Percentiles rank a stretch among this genome's conserved stretches.
These are phyloP conservation scores for Aspidiotus destructor DNA, from an alignment of 2,888 invertebrate genomes.

Conservation along the genomic window DNA sequence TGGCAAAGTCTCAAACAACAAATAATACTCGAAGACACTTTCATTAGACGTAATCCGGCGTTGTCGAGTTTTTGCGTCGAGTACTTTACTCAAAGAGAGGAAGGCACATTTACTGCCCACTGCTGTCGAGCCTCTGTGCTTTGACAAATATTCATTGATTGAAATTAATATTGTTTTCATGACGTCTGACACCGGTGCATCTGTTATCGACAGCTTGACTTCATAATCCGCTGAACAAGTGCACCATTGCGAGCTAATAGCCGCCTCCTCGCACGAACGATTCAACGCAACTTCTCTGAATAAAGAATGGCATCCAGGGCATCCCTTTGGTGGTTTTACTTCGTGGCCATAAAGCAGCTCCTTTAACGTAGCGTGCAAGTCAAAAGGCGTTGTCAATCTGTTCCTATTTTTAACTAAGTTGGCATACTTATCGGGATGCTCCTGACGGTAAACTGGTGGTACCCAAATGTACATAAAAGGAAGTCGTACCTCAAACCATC, in stretches of 20 bases:
- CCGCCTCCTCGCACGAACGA: conserved; percentile 59
- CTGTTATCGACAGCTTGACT: conserved; percentile 39
- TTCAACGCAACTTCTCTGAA: conserved; percentile 50
- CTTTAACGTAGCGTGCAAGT: conserved; percentile 60
- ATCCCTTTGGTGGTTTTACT: conserved; percentile 39
- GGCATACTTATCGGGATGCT: conserved; percentile 48
- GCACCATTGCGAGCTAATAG: conserved; percentile 65
- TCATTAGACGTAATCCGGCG: conserved; percentile 48
- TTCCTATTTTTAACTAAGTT: conserved; percentile 54
- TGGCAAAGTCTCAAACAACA: conserved; percentile 55
- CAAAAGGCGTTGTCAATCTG: conserved; percentile 64
- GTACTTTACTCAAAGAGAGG: conserved; percentile 48
- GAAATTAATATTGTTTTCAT: conserved; percentile 34
- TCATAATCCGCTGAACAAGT: conserved; percentile 46
- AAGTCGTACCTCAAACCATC: conserved; percentile 67
- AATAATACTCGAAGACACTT: background rate
- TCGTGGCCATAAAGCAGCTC: conserved; percentile 48
- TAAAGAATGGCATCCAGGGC: conserved; percentile 56
- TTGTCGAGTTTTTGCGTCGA: conserved; percentile 45
- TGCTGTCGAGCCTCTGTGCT: conserved; percentile 31
- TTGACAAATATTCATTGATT: conserved; percentile 12
- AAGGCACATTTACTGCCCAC: conserved; percentile 45
- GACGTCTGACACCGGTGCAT: conserved; percentile 27
- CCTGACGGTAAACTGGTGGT: conserved; percentile 52
- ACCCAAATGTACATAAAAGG: conserved; percentile 63